phyloP scores from a whole-genome alignment of 2,797 vertebrate species.

The Lates japonicus region DNA sequence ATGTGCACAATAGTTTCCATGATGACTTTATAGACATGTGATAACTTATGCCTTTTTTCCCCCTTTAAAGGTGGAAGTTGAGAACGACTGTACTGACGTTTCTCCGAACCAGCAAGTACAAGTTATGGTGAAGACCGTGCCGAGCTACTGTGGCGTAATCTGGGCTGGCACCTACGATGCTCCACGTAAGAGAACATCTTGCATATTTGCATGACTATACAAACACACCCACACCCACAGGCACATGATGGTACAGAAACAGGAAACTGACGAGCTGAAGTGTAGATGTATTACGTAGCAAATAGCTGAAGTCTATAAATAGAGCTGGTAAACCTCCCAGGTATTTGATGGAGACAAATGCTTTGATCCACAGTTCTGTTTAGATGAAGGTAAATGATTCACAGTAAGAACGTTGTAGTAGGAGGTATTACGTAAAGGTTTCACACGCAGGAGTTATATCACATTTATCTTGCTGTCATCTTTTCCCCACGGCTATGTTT shows the following conservation, averaged over 20 bases:
- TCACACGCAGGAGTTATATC: neutral
- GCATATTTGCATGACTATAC: neutral
- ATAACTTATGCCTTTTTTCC: neutral
- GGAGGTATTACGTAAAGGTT: neutral
- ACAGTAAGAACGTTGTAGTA: neutral
- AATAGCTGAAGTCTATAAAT: neutral
- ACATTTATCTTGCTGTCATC: neutral
- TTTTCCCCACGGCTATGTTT: neutral
- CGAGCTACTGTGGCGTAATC: slow-evolving; percentile 87
- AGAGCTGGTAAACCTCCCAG: neutral
- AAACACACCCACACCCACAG: neutral
- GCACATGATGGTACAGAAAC: neutral
- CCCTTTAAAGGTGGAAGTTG: slow-evolving; percentile 85
- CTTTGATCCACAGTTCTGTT: neutral
- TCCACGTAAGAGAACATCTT: slow-evolving; percentile 83
- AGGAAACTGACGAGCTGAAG: neutral
- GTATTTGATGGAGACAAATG: neutral
- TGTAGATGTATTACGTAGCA: neutral
- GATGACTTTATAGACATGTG: neutral
- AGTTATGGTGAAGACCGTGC: slow-evolving; percentile 88
- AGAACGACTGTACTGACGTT: slow-evolving; percentile 87
- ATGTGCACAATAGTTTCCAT: neutral
- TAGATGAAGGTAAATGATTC: slow-evolving; percentile 9
- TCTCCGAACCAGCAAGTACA: slow-evolving; percentile 83
- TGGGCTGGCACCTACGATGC: slow-evolving; percentile 83